These are phyloP conservation scores for Suillia variegata DNA, from an alignment of 2,888 invertebrate species.

Conservation along the genomic window DNA sequence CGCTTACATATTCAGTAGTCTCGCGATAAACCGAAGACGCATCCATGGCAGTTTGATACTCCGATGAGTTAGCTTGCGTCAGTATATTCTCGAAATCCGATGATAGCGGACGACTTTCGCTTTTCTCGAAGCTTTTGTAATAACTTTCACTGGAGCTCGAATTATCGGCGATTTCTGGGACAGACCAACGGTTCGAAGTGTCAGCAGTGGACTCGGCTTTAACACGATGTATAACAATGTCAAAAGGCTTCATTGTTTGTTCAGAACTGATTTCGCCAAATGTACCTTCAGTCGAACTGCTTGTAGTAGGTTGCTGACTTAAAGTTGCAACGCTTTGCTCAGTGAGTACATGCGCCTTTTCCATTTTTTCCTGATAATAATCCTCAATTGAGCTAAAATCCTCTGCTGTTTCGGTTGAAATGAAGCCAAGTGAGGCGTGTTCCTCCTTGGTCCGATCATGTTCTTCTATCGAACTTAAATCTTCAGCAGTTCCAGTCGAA, in stretches of 20 bases:
- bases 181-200: conserved; percentile 72
- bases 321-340: conserved; percentile 31
- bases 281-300: conserved; percentile 10
- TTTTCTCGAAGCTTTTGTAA: conserved; percentile 85
- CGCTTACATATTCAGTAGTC: conserved; percentile 85
- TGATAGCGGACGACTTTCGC: conserved; percentile 79
- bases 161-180: conserved; percentile 80
- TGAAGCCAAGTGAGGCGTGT: conserved; percentile 48
- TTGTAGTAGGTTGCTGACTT: conserved; percentile 5
- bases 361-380: conserved; percentile 49
- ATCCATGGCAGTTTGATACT: conserved; percentile 86
- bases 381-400: conserved; percentile 58
- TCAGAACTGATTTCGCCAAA: conserved; percentile 47
- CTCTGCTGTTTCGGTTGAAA: conserved; percentile 54
- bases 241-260: conserved; percentile 44
- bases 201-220: conserved; percentile 61
- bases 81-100: conserved; percentile 84
- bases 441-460: conserved; percentile 48
- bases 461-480: conserved; percentile 48
- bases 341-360: conserved; percentile 39
- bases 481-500: conserved; percentile 51
- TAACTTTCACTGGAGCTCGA: conserved; percentile 90
- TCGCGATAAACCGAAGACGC: conserved; percentile 77
- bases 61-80: conserved; percentile 77
- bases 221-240: conserved; percentile 49